Percentiles rank a stretch among this genome's conserved stretches.
phyloP scores from a whole-genome alignment of 2,888 invertebrate genomes.

The Mythimna pallens region DNA sequence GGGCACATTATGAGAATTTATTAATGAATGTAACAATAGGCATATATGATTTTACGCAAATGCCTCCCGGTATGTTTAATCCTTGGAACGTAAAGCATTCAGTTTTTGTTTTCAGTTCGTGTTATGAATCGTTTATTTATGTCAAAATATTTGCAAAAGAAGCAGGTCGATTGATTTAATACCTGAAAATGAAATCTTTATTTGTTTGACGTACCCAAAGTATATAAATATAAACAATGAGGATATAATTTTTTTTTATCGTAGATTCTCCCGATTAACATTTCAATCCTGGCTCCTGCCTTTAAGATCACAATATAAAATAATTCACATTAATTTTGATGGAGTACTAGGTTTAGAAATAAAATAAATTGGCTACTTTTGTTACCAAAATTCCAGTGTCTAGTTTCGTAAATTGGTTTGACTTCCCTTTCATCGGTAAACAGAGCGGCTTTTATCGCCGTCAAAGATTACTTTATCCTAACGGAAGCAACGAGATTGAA shows the following conservation, averaged over 20 bases:
- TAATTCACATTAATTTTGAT: conserved; percentile 51
- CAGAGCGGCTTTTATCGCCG: conserved; percentile 73
- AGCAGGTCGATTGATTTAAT: conserved; percentile 4
- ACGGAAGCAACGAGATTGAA: conserved; percentile 76
- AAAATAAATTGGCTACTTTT: conserved; percentile 66
- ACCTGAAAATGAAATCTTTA: no score
- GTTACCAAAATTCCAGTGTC: conserved; percentile 65
- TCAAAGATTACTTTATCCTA: conserved; percentile 75
- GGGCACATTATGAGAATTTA: conserved; percentile 63
- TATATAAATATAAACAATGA: conserved; percentile 33
- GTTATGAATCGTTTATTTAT: conserved; percentile 3
- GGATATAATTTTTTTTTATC: conserved; percentile 25
- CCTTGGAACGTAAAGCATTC: neutral
- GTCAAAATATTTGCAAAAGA: conserved; percentile 8
- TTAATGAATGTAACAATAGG: conserved; percentile 49
- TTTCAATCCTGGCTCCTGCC: conserved; percentile 25
- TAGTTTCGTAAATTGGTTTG: conserved; percentile 72
- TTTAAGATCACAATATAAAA: conserved; percentile 31
- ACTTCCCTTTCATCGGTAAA: conserved; percentile 76
- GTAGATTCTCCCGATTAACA: conserved; percentile 21
- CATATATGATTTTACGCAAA: conserved; percentile 1
- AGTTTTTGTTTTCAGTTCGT: neutral
- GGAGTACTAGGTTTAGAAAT: conserved; percentile 55
- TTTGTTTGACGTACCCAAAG: neutral
- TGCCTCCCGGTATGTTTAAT: neutral